Conservation (phyloP, 2,113 vertebrate genomes). For the Eptesicus fuscus region DNA sequence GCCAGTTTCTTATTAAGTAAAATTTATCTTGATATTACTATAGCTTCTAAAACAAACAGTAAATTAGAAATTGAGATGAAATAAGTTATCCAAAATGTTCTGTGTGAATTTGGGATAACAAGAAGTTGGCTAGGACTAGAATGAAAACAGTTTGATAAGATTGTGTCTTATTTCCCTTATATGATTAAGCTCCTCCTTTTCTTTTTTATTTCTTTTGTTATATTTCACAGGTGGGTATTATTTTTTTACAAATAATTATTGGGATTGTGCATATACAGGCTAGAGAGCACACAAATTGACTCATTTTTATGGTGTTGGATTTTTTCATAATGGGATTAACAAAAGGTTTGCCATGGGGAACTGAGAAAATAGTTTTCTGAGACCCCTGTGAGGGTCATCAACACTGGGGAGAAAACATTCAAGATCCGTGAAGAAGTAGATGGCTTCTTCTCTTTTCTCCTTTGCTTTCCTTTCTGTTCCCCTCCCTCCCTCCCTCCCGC, state of each 20-base stretch:
- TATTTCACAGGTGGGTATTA: neutral
- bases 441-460: neutral
- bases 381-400: neutral
- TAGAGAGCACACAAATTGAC: neutral
- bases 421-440: neutral
- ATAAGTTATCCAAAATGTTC: neutral
- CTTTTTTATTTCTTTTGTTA: neutral
- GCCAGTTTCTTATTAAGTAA: neutral
- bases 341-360: neutral
- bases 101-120: neutral
- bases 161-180: neutral
- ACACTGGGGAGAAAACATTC: neutral
- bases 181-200: neutral
- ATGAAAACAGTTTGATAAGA: neutral
- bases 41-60: slow-evolving; percentile 7
- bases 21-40: neutral
- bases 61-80: neutral
- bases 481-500: neutral
- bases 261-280: neutral
- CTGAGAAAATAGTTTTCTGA: neutral
- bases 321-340: neutral
- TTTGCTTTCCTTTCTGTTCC: too few relatives aligned
- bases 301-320: neutral
- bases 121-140: neutral
- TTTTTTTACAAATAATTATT: neutral